Conservation (phyloP, 37 sponge, comb jelly and placozoan genomes). For the Agelas oroides region DNA sequence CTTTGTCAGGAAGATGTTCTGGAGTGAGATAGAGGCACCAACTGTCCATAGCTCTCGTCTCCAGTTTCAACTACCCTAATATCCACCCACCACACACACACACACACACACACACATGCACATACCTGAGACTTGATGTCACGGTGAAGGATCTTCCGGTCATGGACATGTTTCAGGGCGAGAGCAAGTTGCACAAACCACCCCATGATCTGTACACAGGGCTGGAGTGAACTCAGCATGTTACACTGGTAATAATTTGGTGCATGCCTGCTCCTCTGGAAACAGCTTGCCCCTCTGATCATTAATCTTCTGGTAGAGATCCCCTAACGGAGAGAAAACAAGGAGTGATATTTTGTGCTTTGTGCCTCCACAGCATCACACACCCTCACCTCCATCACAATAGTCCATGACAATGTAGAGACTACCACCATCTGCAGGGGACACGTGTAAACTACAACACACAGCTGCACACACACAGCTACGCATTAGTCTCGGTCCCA, state of each 20-base stretch:
- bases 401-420: slow-evolving; percentile 98
- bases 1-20: slow-evolving; percentile 95
- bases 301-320: slow-evolving; percentile 89
- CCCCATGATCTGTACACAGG: slow-evolving; percentile 82
- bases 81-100: too few species aligned
- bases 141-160: slow-evolving; percentile 93
- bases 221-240: too few species aligned
- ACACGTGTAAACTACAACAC: too few species aligned
- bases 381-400: slow-evolving; percentile 87
- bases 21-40: neutral
- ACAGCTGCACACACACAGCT: neutral
- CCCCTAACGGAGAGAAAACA: slow-evolving; percentile 64
- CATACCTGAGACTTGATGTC: slow-evolving; percentile 94
- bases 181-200: slow-evolving; percentile 98
- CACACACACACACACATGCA: neutral
- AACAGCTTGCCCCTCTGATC: slow-evolving; percentile 81
- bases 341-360: neutral
- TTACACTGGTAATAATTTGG: neutral
- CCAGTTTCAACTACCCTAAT: neutral
- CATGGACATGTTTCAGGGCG: slow-evolving; percentile 96
- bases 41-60: neutral
- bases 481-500: too few species aligned
- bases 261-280: slow-evolving; percentile 82
- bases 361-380: neutral
- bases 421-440: slow-evolving; percentile 63